Percentiles rank a stretch among this genome's conserved stretches.
phyloP scores from a whole-genome alignment of 2,797 vertebrate species.

The Mionectes olivaceus region DNA sequence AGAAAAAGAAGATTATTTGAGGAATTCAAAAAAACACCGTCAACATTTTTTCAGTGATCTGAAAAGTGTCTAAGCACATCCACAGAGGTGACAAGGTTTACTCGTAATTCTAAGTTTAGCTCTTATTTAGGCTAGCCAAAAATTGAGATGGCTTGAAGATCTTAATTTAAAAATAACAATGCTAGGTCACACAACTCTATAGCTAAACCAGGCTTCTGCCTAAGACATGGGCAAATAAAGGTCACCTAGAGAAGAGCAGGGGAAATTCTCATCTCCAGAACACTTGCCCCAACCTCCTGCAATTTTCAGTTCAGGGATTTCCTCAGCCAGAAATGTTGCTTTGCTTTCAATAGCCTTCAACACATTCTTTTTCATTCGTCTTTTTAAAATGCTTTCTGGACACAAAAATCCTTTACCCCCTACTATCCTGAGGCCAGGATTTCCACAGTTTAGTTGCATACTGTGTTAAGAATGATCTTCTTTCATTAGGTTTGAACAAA shows the following conservation, averaged over 20 bases:
- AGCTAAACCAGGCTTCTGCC: not conserved
- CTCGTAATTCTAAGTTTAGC: not conserved
- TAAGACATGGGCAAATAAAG: not conserved
- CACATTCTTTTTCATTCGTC: not conserved
- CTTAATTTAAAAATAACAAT: not conserved
- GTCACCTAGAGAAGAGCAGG: accelerated
- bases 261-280: not conserved
- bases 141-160: not conserved
- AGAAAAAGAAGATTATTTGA: not conserved
- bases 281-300: not conserved
- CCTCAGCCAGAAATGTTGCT: not conserved
- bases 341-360: not conserved
- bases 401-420: not conserved
- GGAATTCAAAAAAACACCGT: not conserved
- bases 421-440: not conserved
- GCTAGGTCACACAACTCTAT: not conserved
- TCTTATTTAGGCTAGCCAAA: not conserved
- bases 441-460: not conserved
- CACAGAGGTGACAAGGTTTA: not conserved
- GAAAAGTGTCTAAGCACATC: not conserved
- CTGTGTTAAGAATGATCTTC: not conserved
- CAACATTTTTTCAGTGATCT: not conserved
- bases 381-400: not conserved
- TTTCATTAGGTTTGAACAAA: not conserved
- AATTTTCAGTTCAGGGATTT: not conserved